Conservation (phyloP, 1,140 invertebrate species). For the Lycorma delicatula region DNA sequence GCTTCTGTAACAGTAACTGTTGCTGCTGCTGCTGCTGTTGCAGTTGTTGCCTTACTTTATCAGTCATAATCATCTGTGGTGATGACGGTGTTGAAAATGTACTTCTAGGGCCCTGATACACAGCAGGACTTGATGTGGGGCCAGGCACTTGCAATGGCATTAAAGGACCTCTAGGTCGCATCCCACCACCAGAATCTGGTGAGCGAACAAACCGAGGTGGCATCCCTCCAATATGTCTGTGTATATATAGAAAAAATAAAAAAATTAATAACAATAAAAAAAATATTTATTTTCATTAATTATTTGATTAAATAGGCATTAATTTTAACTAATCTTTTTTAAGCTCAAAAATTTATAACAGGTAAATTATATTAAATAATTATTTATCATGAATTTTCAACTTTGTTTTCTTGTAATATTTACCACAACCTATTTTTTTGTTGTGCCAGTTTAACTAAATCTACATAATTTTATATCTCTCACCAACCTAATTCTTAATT, state of each 20-base stretch:
- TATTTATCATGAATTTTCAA: no score
- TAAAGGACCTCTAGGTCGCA: conserved; percentile 18
- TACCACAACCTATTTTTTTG: no score
- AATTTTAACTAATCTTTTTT: no score
- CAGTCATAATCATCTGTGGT: conserved; percentile 4
- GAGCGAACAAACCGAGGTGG: conserved; percentile 28
- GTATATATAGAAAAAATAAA: conserved; percentile 18
- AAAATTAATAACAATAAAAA: conserved; percentile 9
- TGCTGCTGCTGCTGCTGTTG: conserved; percentile 45
- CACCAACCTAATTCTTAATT: no score
- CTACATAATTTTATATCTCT: no score
- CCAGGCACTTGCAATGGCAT: conserved; percentile 20
- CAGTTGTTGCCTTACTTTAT: conserved; percentile 26
- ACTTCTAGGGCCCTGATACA: conserved; percentile 12
- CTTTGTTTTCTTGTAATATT: no score
- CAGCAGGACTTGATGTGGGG: conserved; percentile 8
- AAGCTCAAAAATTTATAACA: no score
- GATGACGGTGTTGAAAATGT: conserved; percentile 12
- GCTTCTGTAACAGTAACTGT: conserved; percentile 38
- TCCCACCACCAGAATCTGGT: conserved; percentile 21
- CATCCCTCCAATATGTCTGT: conserved; percentile 27
- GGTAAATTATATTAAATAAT: no score
- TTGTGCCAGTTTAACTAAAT: no score
- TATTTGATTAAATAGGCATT: no score
- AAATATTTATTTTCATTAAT: no score